Evolutionary conservation across 1,140 invertebrate genomes (phyloP).

Genomic region (Magallana gigas): DNA sequence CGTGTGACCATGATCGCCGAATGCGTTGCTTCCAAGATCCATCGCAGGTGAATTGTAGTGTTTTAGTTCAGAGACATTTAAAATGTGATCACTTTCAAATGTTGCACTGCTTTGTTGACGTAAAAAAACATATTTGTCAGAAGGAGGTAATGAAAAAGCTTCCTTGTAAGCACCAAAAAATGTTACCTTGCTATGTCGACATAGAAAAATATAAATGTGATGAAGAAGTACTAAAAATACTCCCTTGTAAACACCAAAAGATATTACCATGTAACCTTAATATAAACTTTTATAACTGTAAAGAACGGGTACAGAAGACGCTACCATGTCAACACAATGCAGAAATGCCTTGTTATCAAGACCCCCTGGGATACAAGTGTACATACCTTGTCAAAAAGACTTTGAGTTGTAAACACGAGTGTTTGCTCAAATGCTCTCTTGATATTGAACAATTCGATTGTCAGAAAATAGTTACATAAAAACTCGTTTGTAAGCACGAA

Average conservation of each 20-base stretch:
- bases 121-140: no score
- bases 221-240: no score
- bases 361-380: neutral
- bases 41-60: neutral
- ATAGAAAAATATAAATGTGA: no score
- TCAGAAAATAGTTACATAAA: slow-evolving; percentile 44
- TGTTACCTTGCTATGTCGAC: slow-evolving; percentile 8
- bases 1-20: slow-evolving; percentile 36
- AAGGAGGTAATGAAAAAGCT: no score
- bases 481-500: slow-evolving; percentile 56
- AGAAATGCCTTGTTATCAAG: slow-evolving; percentile 7
- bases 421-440: slow-evolving; percentile 64
- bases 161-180: slow-evolving; percentile 62
- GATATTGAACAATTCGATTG: slow-evolving; percentile 41
- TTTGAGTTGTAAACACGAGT: slow-evolving; percentile 74
- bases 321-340: slow-evolving; percentile 44
- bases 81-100: slow-evolving; percentile 61
- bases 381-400: neutral
- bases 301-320: slow-evolving; percentile 8
- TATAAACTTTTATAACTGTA: neutral
- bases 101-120: no score
- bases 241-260: no score
- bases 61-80: slow-evolving; percentile 37
- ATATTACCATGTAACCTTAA: no score
- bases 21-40: slow-evolving; percentile 24